Percentiles rank a stretch among this genome's conserved stretches.
phyloP scores from a whole-genome alignment of 2,113 vertebrate species.

The Psilopogon haemacephalus region DNA sequence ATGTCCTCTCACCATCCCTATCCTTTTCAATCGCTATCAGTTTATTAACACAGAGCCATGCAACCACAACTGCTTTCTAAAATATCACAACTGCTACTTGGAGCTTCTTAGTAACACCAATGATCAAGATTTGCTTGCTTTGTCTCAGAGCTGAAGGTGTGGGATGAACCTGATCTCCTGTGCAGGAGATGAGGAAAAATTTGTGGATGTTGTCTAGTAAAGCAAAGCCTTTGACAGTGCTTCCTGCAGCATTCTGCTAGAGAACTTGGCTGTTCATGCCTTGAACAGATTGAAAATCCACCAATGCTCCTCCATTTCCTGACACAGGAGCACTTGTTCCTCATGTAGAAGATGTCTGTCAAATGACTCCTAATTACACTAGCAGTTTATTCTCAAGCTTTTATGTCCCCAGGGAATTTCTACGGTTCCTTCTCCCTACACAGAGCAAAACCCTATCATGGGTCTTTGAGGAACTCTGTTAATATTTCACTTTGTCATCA shows the following conservation, averaged over 20 bases:
- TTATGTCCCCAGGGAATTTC: neutral
- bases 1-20: neutral
- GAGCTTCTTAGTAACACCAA: neutral
- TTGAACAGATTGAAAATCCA: neutral
- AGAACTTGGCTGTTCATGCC: neutral
- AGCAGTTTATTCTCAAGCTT: neutral
- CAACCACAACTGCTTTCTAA: neutral
- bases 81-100: neutral
- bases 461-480: neutral
- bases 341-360: neutral
- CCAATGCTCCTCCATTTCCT: neutral
- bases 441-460: neutral
- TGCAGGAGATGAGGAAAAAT: neutral
- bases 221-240: neutral
- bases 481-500: neutral
- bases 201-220: neutral
- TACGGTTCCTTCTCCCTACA: neutral
- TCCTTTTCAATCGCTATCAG: neutral
- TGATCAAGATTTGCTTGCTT: neutral
- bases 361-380: neutral
- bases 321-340: neutral
- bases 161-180: neutral
- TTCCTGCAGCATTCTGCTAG: neutral
- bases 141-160: neutral
- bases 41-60: neutral